Evolutionary conservation across 2,113 vertebrate species (phyloP).

Genomic region (Bujurquina vittata): DNA sequence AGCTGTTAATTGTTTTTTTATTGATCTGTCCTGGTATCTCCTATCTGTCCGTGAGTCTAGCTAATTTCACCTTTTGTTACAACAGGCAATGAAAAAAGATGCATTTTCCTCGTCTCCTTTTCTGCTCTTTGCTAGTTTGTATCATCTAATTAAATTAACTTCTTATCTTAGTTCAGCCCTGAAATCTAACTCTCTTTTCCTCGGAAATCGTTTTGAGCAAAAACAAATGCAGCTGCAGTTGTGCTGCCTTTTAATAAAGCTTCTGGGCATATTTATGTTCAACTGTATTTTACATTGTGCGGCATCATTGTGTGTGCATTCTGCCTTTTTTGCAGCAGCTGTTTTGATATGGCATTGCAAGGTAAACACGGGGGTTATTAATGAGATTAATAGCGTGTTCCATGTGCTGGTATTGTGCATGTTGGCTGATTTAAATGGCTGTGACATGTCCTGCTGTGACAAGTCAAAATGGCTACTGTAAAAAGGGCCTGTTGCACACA

Average conservation of each 20-base stretch:
- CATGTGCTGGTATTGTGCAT: neutral
- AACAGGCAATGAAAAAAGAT: slow-evolving; percentile 10
- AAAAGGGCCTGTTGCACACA: neutral
- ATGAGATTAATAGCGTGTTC: neutral
- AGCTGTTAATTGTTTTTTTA: slow-evolving; percentile 50
- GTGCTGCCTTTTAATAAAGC: neutral
- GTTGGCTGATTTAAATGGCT: neutral
- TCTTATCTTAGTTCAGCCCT: neutral
- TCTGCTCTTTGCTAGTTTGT: neutral
- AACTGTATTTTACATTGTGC: neutral
- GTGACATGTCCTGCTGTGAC: neutral
- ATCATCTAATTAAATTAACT: neutral
- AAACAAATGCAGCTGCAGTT: neutral
- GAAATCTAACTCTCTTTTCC: neutral
- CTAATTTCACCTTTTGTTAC: slow-evolving; percentile 25
- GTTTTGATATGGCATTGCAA: neutral
- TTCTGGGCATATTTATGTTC: neutral
- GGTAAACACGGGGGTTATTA: neutral
- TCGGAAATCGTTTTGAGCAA: neutral
- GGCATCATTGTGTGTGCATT: neutral
- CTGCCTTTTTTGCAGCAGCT: neutral
- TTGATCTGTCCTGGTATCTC: slow-evolving; percentile 43
- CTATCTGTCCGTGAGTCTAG: slow-evolving; percentile 32
- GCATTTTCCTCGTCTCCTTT: slow-evolving; percentile 24
- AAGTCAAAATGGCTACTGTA: neutral